Percentiles rank a stretch among this genome's conserved stretches.
Conservation (phyloP, 2,888 invertebrate genomes). For the Girardia tigrina region DNA sequence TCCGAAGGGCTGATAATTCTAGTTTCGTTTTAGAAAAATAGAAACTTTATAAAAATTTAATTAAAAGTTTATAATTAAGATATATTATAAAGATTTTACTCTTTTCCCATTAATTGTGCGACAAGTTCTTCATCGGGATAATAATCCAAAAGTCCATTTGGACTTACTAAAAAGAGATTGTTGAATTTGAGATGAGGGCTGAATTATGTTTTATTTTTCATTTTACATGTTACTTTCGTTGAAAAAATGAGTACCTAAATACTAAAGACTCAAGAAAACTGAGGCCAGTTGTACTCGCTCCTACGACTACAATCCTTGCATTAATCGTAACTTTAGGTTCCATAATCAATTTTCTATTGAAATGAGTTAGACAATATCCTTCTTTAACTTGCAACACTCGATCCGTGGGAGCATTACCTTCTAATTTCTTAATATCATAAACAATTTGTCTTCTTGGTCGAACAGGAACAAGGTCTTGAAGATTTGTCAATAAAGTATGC, state of each 20-base stretch:
- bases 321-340: conserved; percentile 50
- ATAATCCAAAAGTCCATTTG: conserved; percentile 56
- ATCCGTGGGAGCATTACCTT: conserved; percentile 47
- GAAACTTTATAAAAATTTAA: background rate
- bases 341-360: conserved; percentile 49
- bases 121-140: conserved; percentile 42
- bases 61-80: background rate
- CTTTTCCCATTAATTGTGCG: conserved; percentile 41
- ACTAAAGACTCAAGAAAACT: conserved; percentile 47
- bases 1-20: conserved; percentile 56
- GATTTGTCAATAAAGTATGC: conserved; percentile 44
- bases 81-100: conserved; percentile 36
- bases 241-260: conserved; percentile 48
- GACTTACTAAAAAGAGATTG: conserved; percentile 61
- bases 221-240: too few species aligned
- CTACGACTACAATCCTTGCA: conserved; percentile 50
- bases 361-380: conserved; percentile 47
- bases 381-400: conserved; percentile 42
- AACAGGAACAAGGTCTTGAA: conserved; percentile 49
- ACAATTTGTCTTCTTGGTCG: conserved; percentile 46
- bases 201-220: too few species aligned
- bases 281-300: conserved; percentile 49
- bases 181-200: conserved; percentile 57
- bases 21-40: conserved; percentile 41
- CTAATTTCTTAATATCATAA: conserved; percentile 45